Evolutionary conservation across 2,797 vertebrate genomes (phyloP), one percentile per base, ranked within the genome.

Genomic region (Chelon labrosus): DNA sequence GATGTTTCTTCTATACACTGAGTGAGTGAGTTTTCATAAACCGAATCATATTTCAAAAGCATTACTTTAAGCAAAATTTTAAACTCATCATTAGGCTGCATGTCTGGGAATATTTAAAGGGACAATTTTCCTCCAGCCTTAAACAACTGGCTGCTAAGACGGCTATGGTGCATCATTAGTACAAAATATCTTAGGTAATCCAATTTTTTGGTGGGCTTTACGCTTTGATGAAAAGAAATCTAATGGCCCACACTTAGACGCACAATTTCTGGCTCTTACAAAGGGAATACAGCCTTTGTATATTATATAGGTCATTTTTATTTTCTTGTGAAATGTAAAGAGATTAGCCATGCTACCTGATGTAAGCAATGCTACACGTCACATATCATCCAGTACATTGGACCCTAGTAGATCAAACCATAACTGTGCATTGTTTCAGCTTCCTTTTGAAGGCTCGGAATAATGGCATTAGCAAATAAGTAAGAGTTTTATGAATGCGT

Each of bases 401-500:
- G 56, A 75, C 58, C 27, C 63, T 38, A 38, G 74, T 71, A 65
- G 58, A 62, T 63, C 68, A 70, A 72, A 57, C 38, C 47, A 76
- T 65, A 38, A 68, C 31, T 49, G 65, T 67, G 47, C 46, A 37
- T 27, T 74, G 68, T 77, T 84, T 79, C 51, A 80, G 66, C 50
- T 61, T 61, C 38, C 27, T 50, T 39, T 25, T 54, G 10, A 74
- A 56, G 19, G 31, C 31, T 31, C 31, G 31, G 2, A 31, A 20
- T 51, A 41, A 41, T 20, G 65, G 41, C 52, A 31, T 52, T 44
- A 67, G 8, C 60, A 77, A 68, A 47, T 19, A 38, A n/a, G 12
- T 19, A 38, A n/a, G 12, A 51, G 44, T 42, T 62, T 62, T 35
- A 80, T 70, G 50, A 86, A 76, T 77, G 79, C 85, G 77, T 65